Conservation (phyloP, 2,888 invertebrate species). For the Lymantria monacha region DNA sequence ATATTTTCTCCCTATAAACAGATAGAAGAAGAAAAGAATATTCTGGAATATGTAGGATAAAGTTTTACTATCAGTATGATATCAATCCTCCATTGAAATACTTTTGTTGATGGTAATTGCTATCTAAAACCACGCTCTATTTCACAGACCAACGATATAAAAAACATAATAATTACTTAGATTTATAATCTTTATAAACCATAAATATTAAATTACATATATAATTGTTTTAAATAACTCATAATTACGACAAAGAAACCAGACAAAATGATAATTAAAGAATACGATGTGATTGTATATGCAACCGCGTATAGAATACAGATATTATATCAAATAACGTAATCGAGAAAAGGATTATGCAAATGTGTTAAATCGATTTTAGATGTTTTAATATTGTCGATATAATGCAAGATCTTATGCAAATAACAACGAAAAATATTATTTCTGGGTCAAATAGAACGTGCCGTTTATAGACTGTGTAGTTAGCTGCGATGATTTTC, state of each 20-base stretch:
- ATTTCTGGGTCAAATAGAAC: slow-evolving; percentile 32
- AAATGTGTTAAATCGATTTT: slow-evolving; percentile 3
- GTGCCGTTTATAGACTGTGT: slow-evolving; percentile 10
- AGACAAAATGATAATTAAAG: background rate
- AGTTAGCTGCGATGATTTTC: slow-evolving; percentile 18
- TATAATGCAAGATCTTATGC: slow-evolving; percentile 16
- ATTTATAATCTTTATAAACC: no score
- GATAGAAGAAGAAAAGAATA: no score
- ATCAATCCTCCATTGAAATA: no score
- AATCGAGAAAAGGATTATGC: slow-evolving; percentile 1
- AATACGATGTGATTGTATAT: background rate
- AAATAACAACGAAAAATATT: slow-evolving; percentile 15
- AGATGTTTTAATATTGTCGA: slow-evolving; percentile 4
- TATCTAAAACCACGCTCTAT: no score
- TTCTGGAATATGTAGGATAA: no score
- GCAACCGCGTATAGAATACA: background rate
- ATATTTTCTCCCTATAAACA: no score
- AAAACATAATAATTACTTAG: no score
- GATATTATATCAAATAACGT: background rate
- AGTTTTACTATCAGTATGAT: no score
- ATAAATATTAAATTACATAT: background rate
- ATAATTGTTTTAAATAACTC: background rate
- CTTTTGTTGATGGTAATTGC: no score
- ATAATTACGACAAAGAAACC: background rate
- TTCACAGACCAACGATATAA: no score